Evolutionary conservation across 1,140 invertebrate species (phyloP).

Genomic region (Dolichoris vasculosae): DNA sequence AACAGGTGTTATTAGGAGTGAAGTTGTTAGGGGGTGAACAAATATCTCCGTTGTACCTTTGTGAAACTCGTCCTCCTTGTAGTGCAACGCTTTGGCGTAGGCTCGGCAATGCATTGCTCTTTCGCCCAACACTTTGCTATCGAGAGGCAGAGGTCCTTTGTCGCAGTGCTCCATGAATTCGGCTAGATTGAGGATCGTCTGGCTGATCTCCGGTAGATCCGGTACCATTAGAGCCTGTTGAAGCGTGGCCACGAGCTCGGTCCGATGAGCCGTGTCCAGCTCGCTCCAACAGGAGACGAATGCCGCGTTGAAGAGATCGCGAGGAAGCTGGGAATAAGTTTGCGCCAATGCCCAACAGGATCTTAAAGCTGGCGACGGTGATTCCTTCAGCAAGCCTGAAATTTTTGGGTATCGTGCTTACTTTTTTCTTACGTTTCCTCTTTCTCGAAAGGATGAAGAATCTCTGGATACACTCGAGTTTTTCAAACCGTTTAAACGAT

Average conservation of each 20-base stretch:
- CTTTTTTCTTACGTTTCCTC: too few relatives aligned
- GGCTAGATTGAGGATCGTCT: slow-evolving; percentile 97
- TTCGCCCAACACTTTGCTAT: slow-evolving; percentile 87
- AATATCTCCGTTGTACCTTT: slow-evolving; percentile 58
- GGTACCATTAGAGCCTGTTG: slow-evolving; percentile 93
- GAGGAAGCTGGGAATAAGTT: slow-evolving; percentile 92
- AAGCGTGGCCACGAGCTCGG: slow-evolving; percentile 90
- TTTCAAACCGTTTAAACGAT: too few relatives aligned
- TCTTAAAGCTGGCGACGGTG: slow-evolving; percentile 92
- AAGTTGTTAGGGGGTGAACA: too few relatives aligned
- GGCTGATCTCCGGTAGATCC: slow-evolving; percentile 97
- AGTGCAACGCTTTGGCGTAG: slow-evolving; percentile 97
- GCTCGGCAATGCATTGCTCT: slow-evolving; percentile 90
- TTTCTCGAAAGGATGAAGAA: too few relatives aligned
- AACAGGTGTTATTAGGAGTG: too few relatives aligned
- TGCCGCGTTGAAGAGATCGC: slow-evolving; percentile 98
- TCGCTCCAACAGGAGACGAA: slow-evolving; percentile 99
- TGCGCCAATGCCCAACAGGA: slow-evolving; percentile 95
- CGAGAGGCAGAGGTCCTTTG: slow-evolving; percentile 93
- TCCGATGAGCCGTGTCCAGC: slow-evolving; percentile 86
- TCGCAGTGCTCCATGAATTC: slow-evolving; percentile 99
- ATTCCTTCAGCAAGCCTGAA: slow-evolving; percentile 92
- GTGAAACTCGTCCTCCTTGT: slow-evolving; percentile 98
- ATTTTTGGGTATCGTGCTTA: too few relatives aligned
- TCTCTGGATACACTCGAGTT: too few relatives aligned